Conservation (phyloP, 2,797 vertebrate species). For the Pempheris klunzingeri region DNA sequence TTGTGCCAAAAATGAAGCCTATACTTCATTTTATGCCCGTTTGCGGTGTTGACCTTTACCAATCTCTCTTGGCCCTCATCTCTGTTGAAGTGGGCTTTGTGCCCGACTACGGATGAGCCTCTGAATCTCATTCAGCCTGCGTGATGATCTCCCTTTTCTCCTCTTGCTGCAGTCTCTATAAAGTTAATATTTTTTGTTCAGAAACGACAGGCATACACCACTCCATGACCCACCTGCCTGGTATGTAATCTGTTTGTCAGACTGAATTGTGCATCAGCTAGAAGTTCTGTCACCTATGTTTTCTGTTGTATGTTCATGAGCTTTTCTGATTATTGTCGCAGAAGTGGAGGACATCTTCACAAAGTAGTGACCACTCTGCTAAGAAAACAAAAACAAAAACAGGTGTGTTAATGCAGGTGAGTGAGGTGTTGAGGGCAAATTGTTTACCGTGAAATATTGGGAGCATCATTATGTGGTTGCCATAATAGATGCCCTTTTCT, state of each 20-base stretch:
- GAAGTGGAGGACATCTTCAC: background rate
- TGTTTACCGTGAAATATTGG: slow-evolving; percentile 35
- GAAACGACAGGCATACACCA: slow-evolving; percentile 53
- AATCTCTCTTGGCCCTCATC: slow-evolving; percentile 81
- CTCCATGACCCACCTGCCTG: slow-evolving; percentile 45
- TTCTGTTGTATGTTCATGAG: slow-evolving; percentile 30
- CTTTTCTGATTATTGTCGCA: slow-evolving; percentile 17
- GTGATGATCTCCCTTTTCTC: slow-evolving; percentile 72
- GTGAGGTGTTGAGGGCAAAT: slow-evolving; percentile 12
- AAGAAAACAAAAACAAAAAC: background rate
- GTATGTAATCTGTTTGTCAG: slow-evolving; percentile 44
- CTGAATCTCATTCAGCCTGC: slow-evolving; percentile 84
- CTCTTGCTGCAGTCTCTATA: slow-evolving; percentile 66
- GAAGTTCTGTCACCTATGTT: slow-evolving; percentile 35
- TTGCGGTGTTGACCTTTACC: slow-evolving; percentile 85
- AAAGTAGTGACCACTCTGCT: slow-evolving; percentile 1
- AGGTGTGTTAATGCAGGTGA: slow-evolving; percentile 1
- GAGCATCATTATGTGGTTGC: slow-evolving; percentile 39
- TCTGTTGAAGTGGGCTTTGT: slow-evolving; percentile 81
- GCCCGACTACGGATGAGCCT: slow-evolving; percentile 80
- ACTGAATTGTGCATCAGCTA: no score
- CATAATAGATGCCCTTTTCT: slow-evolving; percentile 44
- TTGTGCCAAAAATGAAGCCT: slow-evolving; percentile 76
- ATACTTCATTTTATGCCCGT: slow-evolving; percentile 80
- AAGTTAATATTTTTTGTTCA: slow-evolving; percentile 75